A percentile compares a stretch with the other conserved stretches of the same genome.
These are phyloP conservation scores for Coracopsis vasa DNA, from an alignment of 2,113 vertebrate species.

Conservation along the genomic window DNA sequence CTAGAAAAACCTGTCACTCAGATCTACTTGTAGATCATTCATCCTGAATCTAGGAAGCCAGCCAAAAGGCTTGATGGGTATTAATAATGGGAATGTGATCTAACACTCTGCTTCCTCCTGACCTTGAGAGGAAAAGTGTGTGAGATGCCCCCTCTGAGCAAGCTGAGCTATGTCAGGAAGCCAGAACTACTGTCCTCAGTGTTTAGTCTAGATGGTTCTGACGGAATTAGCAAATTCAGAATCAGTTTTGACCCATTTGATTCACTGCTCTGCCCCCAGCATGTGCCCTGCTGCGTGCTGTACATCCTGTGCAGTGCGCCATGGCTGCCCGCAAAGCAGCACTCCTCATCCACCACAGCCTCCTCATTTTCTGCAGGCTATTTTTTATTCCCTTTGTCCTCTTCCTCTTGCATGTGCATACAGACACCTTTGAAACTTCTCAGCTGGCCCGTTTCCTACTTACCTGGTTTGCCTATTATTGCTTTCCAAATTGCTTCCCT, in stretches of 20 bases:
- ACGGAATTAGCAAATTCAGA: background rate
- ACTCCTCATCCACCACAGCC: background rate
- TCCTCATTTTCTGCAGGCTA: background rate
- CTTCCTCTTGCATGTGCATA: background rate
- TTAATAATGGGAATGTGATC: background rate
- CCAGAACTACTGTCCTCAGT: background rate
- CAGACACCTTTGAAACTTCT: background rate
- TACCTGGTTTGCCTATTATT: background rate
- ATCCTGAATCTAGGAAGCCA: background rate
- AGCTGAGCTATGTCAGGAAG: background rate
- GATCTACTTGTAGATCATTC: background rate
- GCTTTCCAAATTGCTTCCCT: background rate
- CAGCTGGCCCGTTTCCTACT: background rate
- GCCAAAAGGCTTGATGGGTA: background rate
- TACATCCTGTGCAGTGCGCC: rapidly evolving
- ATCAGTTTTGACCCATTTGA: background rate
- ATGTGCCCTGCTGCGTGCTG: background rate
- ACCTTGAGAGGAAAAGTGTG: background rate
- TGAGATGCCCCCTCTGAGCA: background rate
- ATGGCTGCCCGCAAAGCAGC: background rate
- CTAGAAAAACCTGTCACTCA: background rate
- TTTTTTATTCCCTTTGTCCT: background rate
- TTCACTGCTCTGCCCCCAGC: background rate
- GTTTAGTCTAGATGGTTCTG: background rate
- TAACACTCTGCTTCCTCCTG: background rate